These are phyloP conservation scores for Apogon hyalosoma DNA, from an alignment of 2,797 vertebrate genomes.

Conservation along the genomic window DNA sequence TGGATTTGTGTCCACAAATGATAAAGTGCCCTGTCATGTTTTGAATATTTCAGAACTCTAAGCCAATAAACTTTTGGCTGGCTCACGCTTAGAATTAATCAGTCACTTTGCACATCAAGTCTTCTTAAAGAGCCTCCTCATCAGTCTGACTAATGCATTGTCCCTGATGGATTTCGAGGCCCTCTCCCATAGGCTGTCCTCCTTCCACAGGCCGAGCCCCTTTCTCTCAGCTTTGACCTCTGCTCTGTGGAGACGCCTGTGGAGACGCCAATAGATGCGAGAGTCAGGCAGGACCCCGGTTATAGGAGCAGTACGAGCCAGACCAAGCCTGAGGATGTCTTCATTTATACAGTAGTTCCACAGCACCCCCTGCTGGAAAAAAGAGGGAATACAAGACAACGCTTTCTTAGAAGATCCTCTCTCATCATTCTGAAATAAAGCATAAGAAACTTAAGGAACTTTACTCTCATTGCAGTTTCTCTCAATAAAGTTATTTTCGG, in stretches of 20 bases:
- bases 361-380: slow-evolving; percentile 81
- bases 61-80: neutral
- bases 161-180: slow-evolving; percentile 54
- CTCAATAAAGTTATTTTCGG: neutral
- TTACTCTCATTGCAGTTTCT: too few relatives aligned
- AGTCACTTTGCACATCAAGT: slow-evolving; percentile 41
- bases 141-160: slow-evolving; percentile 60
- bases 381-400: neutral
- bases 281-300: slow-evolving; percentile 84
- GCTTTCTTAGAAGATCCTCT: neutral
- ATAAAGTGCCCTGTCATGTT: neutral
- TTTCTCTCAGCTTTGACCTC: slow-evolving; percentile 90
- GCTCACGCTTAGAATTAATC: slow-evolving; percentile 13
- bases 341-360: slow-evolving; percentile 89
- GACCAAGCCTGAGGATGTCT: slow-evolving; percentile 88
- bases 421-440: neutral
- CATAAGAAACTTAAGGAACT: neutral
- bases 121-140: slow-evolving; percentile 74
- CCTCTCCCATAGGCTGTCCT: slow-evolving; percentile 83
- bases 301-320: slow-evolving; percentile 87
- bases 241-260: slow-evolving; percentile 89
- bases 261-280: slow-evolving; percentile 87
- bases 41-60: slow-evolving; percentile 15
- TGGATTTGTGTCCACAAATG: neutral
- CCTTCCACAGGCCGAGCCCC: slow-evolving; percentile 90